phyloP scores from a whole-genome alignment of 2,888 invertebrate species.

The Itoplectis maculator region DNA sequence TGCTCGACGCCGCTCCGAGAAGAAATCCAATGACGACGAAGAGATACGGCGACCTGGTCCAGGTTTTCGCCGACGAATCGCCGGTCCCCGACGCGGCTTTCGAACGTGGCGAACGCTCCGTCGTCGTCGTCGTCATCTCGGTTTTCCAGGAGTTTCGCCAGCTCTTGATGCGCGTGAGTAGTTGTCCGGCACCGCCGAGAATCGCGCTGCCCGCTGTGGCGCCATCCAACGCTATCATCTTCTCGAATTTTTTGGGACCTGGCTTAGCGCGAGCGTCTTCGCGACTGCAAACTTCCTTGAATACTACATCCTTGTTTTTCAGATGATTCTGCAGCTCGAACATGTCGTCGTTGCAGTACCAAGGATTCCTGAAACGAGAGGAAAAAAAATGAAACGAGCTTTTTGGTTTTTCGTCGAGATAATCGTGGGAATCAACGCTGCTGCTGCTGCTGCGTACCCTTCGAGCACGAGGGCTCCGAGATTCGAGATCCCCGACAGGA shows the following conservation, averaged over 20 bases:
- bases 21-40: conserved; percentile 77
- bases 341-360: conserved; percentile 77
- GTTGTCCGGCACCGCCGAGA: conserved; percentile 27
- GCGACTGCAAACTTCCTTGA: conserved; percentile 68
- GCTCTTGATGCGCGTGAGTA: conserved; percentile 43
- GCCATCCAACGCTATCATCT: conserved; percentile 48
- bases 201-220: neutral
- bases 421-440: neutral
- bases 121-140: conserved; percentile 24
- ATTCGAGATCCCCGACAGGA: conserved; percentile 68
- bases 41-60: conserved; percentile 74
- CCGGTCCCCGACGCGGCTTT: neutral
- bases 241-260: conserved; percentile 57
- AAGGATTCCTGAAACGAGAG: conserved; percentile 76
- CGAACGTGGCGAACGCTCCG: conserved; percentile 8
- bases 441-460: conserved; percentile 75
- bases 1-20: conserved; percentile 74
- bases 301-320: conserved; percentile 63
- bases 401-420: neutral
- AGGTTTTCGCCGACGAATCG: conserved; percentile 18
- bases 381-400: conserved; percentile 41
- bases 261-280: conserved; percentile 23
- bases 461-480: conserved; percentile 74
- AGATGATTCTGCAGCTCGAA: conserved; percentile 73
- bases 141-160: conserved; percentile 43